Evolutionary conservation across 2,113 vertebrate species (phyloP), one percentile per base, ranked within the genome.

Genomic region (Sorex araneus): DNA sequence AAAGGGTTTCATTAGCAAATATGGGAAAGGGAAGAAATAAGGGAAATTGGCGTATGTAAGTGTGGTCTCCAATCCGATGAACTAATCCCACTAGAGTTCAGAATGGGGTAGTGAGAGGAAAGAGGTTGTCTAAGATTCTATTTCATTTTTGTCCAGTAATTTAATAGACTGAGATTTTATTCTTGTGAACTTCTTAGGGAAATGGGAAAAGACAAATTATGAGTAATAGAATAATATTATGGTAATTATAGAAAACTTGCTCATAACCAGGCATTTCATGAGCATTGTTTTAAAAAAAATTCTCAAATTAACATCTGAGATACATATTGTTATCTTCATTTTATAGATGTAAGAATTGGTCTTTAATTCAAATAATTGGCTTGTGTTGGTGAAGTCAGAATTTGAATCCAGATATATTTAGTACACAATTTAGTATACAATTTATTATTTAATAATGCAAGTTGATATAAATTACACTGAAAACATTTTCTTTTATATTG

Each of bases 391-490:
- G 8, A 30, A 45, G 30, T 2, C 40, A 81, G 32, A 78, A 78
- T 79, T 89, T 73, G 67, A 95, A 87, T 64, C 30, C 30, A 74
- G 8, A 36, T 13, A 57, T 12, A 10, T 83, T 79, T 93, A 85
- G 47, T 13, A 13, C 10, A 50, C 47, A 50, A 50, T 10, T 50
- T 40, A 82, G 3, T 50, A 6, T 21, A 74, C 66, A 85, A 11
- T 40, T 19, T 19, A 11, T 30, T 64, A 86, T 73, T 77, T 77
- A 91, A 11, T 40, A 40, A 40, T 40, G 7, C 27, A 57, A 19
- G 19, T 88, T 13, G 6, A 19, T 79, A 85, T 30, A 95, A 27
- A 89, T 45, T 18, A n/a, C 89, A 6, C n/a, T 66, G 2, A 70
- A 90, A 92, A 0, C 2, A 47, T 91, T 85, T 30, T 15, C 8